Evolutionary conservation across 1,140 invertebrate genomes (phyloP).

Genomic region (Chionoecetes opilio): DNA sequence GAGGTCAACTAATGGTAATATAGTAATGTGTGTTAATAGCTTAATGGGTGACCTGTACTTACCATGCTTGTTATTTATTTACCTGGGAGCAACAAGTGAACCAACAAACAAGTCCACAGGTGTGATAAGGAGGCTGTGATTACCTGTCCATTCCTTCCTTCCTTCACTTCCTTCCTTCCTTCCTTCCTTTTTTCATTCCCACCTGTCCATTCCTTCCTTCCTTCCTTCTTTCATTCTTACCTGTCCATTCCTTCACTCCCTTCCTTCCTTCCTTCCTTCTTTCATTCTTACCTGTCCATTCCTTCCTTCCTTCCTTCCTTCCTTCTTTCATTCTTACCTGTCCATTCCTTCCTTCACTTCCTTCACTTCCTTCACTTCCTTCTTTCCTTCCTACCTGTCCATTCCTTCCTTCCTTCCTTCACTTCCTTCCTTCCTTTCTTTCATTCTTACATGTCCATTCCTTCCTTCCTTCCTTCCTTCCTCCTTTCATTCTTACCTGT

Average conservation of each 20-base stretch:
- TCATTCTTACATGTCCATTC: background rate
- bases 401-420: background rate
- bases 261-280: background rate
- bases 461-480: background rate
- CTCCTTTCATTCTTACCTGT: background rate
- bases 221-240: background rate
- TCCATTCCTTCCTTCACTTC: background rate
- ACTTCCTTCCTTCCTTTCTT: background rate
- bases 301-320: background rate
- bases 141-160: background rate
- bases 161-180: background rate
- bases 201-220: background rate
- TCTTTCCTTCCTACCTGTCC: background rate
- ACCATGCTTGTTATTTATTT: too few relatives aligned
- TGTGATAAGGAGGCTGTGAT: too few relatives aligned
- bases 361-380: background rate
- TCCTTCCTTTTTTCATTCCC: background rate
- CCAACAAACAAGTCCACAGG: too few relatives aligned
- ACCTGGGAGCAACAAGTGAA: too few relatives aligned
- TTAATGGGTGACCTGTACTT: too few relatives aligned
- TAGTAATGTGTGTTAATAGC: too few relatives aligned
- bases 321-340: background rate
- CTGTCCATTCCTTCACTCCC: background rate
- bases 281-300: background rate
- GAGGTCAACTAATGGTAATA: too few relatives aligned